Conservation (phyloP, 2,113 vertebrate species). For the Rhinogobius similis region DNA sequence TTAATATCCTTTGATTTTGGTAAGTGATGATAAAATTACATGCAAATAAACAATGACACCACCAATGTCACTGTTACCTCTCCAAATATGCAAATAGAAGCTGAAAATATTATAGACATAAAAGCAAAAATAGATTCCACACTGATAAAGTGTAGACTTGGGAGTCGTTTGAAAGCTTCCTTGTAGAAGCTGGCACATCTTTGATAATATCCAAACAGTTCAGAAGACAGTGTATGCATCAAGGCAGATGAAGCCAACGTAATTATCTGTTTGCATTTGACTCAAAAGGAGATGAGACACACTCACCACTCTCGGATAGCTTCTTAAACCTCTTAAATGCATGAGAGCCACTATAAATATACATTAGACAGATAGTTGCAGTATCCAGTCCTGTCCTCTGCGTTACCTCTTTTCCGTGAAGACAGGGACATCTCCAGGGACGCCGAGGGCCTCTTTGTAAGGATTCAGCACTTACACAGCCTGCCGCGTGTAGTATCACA, state of each 20-base stretch:
- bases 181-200: slow-evolving; percentile 64
- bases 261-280: slow-evolving; percentile 68
- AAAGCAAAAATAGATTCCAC: slow-evolving; percentile 66
- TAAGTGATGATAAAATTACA: not conserved
- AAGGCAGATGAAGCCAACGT: slow-evolving; percentile 60
- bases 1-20: no score
- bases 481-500: slow-evolving; percentile 68
- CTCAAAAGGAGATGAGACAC: slow-evolving; percentile 62
- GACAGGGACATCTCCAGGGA: slow-evolving; percentile 71
- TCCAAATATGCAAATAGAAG: not conserved
- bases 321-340: slow-evolving; percentile 67
- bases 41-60: not conserved
- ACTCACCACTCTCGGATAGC: slow-evolving; percentile 52
- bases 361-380: slow-evolving; percentile 55
- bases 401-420: slow-evolving; percentile 65
- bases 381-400: slow-evolving; percentile 64
- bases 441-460: slow-evolving; percentile 68
- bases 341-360: slow-evolving; percentile 69
- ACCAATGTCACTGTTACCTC: not conserved
- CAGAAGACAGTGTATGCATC: slow-evolving; percentile 57
- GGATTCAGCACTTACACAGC: slow-evolving; percentile 68
- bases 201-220: slow-evolving; percentile 61
- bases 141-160: slow-evolving; percentile 66
- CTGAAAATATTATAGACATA: slow-evolving; percentile 42
- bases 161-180: slow-evolving; percentile 50